Evolutionary conservation across 2,113 vertebrate genomes (phyloP).

Genomic region (Peucedramus taeniatus): DNA sequence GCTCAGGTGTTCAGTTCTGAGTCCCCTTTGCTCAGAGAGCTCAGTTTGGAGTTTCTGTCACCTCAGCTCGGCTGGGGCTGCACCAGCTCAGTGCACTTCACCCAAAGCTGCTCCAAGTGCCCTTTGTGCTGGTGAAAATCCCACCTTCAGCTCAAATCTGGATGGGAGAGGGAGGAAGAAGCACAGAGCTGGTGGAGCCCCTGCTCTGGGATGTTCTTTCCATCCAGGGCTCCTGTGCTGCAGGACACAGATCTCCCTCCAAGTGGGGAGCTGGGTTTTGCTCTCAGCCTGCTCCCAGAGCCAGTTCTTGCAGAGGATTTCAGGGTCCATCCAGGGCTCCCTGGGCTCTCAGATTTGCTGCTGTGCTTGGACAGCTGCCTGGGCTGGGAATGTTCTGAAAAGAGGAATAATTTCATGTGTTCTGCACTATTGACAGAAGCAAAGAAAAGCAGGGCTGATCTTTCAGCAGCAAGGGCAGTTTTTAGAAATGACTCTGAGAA

Average conservation of each 20-base stretch:
- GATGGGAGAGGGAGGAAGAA: not conserved
- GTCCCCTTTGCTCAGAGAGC: not conserved
- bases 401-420: not conserved
- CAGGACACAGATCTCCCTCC: not conserved
- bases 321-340: not conserved
- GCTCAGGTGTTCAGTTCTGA: not conserved
- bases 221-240: not conserved
- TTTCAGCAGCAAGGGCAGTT: not conserved
- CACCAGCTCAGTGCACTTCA: not conserved
- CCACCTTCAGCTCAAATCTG: not conserved
- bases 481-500: not conserved
- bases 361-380: conserved; percentile 49
- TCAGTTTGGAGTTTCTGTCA: not conserved
- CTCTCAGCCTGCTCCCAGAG: not conserved
- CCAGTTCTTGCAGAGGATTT: not conserved
- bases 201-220: not conserved
- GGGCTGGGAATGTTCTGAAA: not conserved
- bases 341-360: not conserved
- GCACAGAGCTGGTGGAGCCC: not conserved
- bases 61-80: not conserved
- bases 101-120: not conserved
- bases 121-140: not conserved
- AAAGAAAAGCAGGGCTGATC: not conserved
- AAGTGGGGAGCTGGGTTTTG: not conserved
- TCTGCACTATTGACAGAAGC: not conserved